Evolutionary conservation across 2,797 vertebrate species (phyloP), one percentile per base, ranked within the genome.

Genomic region (Clamator glandarius): DNA sequence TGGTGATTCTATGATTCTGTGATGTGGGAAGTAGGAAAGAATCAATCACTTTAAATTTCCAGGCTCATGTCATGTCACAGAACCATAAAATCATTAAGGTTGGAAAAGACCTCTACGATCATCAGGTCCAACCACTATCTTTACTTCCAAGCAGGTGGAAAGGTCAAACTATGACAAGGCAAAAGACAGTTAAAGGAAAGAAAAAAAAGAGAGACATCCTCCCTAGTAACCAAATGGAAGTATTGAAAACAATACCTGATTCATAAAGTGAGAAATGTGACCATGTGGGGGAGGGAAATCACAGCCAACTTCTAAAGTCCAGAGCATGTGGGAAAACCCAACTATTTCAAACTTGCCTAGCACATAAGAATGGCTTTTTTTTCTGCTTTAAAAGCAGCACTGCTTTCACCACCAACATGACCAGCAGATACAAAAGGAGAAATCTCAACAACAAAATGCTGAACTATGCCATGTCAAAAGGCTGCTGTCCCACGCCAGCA

Each of bases 351-450:
- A 91, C 70, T 93, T 68, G 54, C 89, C 67, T 70, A 90, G 80
- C 51, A 77, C 58, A 31, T 74, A 88, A 78, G 51, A 90, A 78
- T 8, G 83, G 92, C 73, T 79, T 96, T 93, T 96, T 93, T 95
- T 94, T 84, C 58, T 54, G 76, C 69, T 81, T 90, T 92, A 92
- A 52, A 95, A 92, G 77, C 79, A 82, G 87, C 67, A 69, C 26
- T 79, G 83, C 86, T 94, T 94, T 94, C 86, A 91, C 77, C 64
- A 80, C 61, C 69, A 93, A 92, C 12, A 91, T 97, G 95, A 98
- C 70, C 68, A 84, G 82, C 93, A 92, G 84, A 84, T 92, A 97
- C 94, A 96, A 95, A 95, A 84, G 89, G 31, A 94, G 77, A 95
- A 87, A 93, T 80, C 41, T 82, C 72, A 87, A 84, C 93, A 93